Percentiles rank a stretch among this genome's conserved stretches.
phyloP scores from a whole-genome alignment of 2,797 vertebrate species.

The Crax fasciolata region DNA sequence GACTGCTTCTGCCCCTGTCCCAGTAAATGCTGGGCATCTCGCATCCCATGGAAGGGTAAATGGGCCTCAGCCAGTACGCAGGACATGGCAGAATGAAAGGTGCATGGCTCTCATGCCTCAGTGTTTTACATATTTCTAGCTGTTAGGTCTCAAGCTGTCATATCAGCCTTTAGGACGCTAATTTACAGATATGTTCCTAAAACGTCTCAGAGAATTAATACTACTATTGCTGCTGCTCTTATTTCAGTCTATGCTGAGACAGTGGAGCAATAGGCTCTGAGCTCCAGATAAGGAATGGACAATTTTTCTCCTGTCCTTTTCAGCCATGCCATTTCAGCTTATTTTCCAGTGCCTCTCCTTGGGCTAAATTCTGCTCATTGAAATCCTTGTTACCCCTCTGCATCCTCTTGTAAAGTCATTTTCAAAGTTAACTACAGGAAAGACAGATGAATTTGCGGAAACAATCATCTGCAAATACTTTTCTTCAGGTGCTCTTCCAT shows the following conservation, averaged over 20 bases:
- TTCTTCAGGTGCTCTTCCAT: not conserved
- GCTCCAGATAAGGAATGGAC: not conserved
- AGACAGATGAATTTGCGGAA: constrained; percentile 13
- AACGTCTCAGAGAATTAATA: not conserved
- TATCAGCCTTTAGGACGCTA: fast-evolving
- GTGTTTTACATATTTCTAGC: not conserved
- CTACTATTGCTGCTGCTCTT: fast-evolving
- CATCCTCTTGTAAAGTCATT: not conserved
- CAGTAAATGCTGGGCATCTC: not conserved
- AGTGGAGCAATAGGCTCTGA: not conserved
- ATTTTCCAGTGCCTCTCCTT: not conserved
- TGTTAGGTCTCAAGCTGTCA: not conserved
- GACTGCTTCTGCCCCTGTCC: not conserved
- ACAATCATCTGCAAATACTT: not conserved
- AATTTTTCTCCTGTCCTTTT: not conserved
- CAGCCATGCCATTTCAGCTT: not conserved
- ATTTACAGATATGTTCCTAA: not conserved
- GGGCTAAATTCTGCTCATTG: not conserved
- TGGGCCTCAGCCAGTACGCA: fast-evolving
- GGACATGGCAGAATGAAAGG: fast-evolving
- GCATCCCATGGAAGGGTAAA: fast-evolving
- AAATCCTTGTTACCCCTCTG: not conserved
- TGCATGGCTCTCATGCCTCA: not conserved
- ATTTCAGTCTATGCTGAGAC: not conserved
- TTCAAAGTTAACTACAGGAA: constrained; percentile 28